Conservation (phyloP, 2,888 invertebrate species). For the Heliconius ethilla region DNA sequence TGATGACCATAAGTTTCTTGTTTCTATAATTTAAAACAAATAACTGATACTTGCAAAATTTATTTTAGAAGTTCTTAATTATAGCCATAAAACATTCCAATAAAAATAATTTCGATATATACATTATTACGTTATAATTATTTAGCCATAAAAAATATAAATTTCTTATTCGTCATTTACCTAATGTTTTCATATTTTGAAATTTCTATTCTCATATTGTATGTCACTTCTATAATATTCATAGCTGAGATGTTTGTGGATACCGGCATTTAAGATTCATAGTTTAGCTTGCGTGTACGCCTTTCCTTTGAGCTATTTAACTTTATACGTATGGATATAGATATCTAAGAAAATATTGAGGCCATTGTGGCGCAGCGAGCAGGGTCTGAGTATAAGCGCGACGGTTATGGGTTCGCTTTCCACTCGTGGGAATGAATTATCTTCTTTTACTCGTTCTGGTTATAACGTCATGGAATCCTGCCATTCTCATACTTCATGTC, state of each 20-base stretch:
- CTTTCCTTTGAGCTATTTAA: constrained; percentile 33
- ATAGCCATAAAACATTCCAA: neutral
- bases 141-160: no score
- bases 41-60: neutral
- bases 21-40: neutral
- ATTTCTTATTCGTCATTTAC: no score
- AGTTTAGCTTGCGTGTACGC: constrained; percentile 49
- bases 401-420: neutral
- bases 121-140: neutral
- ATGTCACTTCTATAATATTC: constrained; percentile 25
- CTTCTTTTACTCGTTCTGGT: neutral
- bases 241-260: constrained; percentile 49
- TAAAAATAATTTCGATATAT: neutral
- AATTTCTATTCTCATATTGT: neutral
- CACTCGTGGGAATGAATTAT: neutral
- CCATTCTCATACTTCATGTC: neutral
- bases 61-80: neutral
- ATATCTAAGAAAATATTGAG: constrained; percentile 10
- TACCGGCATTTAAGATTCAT: constrained; percentile 53
- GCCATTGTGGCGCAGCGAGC: neutral
- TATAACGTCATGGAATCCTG: neutral
- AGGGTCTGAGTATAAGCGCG: neutral
- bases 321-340: constrained; percentile 28
- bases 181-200: neutral
- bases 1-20: neutral